Base-by-base conservation (phyloP, 2,888 invertebrate genomes). In the Mechanitis mazaeus region DNA sequence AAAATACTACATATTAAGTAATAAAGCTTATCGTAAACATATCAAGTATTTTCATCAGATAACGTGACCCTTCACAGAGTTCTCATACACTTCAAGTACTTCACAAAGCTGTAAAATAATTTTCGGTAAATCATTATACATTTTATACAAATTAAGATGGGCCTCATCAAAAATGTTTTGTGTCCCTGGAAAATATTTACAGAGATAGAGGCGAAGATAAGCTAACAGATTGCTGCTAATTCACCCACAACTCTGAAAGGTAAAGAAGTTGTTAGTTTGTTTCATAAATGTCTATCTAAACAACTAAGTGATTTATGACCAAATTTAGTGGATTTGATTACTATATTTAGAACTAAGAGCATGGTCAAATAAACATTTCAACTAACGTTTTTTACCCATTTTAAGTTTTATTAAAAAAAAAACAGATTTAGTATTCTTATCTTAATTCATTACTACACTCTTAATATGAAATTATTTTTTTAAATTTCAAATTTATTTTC, bases 201-300 rank as follows among this genome's bases (percentile, higher is more conserved):
- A 73, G 80, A 71, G 75, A 76, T 74, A 69, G 54, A 66, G 58
- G 33, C 54, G 56, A 6, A 79, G 86, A 85, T 87, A 84, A 81
- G 76, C 71, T 64, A 59, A 61, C 65, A 76, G 83, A 83, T 84
- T 82, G 78, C 68, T 68, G 68, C 73, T 75, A 77, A 79, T 77
- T 77, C 77, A 76, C 78, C 83, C 79, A 84, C 81, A 6, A 82
- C 83, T 81, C 78, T 75, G 83, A 78, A 80, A 20, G 80, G 75
- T 72, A 74, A 74, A 80, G 66, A 67, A 68, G 58, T 63, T 63
- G 63, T 66, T 64, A 61, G 64, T 59, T 61, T 57, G 61, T 75
- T 75, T 77, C 74, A 73, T 64, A 76, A 76, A 76, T 71, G 74
- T 75, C 81, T 85, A 87, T 85, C 85, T 86, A 77, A 83, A 85